Conservation (phyloP, 2,888 invertebrate species). For the Drosophila colorata region DNA sequence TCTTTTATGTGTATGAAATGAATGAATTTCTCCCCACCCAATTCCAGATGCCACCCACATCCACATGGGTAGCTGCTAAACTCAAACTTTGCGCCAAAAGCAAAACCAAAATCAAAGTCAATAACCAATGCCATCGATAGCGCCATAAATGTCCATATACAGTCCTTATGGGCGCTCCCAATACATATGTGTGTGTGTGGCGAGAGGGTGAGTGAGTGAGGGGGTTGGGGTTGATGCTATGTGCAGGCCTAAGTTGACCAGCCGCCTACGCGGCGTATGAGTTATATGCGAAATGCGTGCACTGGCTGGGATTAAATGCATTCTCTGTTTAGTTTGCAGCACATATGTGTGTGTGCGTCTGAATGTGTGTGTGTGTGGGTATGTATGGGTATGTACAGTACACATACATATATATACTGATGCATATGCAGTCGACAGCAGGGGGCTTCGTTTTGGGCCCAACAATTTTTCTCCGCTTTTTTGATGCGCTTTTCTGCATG, state of each 20-base stretch:
- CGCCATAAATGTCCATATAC: slow-evolving; percentile 58
- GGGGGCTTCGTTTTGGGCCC: slow-evolving; percentile 10
- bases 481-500: slow-evolving; percentile 42
- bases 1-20: slow-evolving; percentile 49
- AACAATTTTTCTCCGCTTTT: slow-evolving; percentile 67
- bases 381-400: neutral
- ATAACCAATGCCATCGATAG: slow-evolving; percentile 81
- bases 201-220: neutral
- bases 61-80: slow-evolving; percentile 16
- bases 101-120: slow-evolving; percentile 72
- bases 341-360: slow-evolving; percentile 5
- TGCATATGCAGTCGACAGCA: slow-evolving; percentile 2
- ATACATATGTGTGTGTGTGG: slow-evolving; percentile 7
- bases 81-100: slow-evolving; percentile 46
- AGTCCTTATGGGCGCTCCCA: slow-evolving; percentile 21
- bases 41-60: slow-evolving; percentile 4
- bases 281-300: slow-evolving; percentile 70
- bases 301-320: slow-evolving; percentile 55
- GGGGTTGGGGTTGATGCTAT: slow-evolving; percentile 12
- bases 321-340: slow-evolving; percentile 44
- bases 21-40: slow-evolving; percentile 18
- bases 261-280: slow-evolving; percentile 60
- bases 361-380: neutral
- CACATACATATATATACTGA: neutral
- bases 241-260: slow-evolving; percentile 53